Conservation (phyloP, 2,113 vertebrate species). For the Tragelaphus strepsiceros region DNA sequence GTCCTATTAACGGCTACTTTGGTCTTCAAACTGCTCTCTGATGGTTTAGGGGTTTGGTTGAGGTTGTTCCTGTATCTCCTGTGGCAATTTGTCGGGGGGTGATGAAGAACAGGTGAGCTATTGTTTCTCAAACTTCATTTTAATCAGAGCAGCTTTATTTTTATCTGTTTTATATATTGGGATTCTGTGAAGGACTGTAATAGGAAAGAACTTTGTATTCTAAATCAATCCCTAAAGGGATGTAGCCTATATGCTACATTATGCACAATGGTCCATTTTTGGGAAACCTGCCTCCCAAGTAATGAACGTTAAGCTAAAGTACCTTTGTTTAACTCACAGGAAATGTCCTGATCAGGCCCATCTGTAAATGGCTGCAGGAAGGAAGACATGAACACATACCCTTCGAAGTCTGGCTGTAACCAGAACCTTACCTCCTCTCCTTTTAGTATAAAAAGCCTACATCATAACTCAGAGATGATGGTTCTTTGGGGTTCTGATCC, state of each 20-base stretch:
- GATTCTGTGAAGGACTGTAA: not conserved
- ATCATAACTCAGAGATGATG: not conserved
- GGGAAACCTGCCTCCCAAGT: not conserved
- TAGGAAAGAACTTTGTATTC: not conserved
- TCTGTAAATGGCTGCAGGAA: not conserved
- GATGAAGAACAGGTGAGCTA: not conserved
- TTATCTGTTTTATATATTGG: not conserved
- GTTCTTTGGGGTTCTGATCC: not conserved
- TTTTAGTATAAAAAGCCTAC: not conserved
- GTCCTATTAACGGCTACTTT: not conserved
- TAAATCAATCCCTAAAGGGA: not conserved
- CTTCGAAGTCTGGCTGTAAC: not conserved
- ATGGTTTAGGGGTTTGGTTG: not conserved
- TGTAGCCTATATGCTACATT: not conserved
- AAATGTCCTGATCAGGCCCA: not conserved
- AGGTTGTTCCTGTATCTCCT: not conserved
- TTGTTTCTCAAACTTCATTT: not conserved
- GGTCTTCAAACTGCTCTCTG: not conserved
- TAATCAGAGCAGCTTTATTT: not conserved
- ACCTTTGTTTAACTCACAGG: not conserved
- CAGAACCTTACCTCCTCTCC: not conserved
- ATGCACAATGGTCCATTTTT: not conserved
- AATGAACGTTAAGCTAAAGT: not conserved
- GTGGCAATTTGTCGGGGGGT: not conserved
- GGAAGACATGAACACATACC: not conserved